A percentile compares a stretch with the other conserved stretches of the same genome.
phyloP scores from a whole-genome alignment of 1,140 invertebrate genomes.

The Bombus sibiricus region DNA sequence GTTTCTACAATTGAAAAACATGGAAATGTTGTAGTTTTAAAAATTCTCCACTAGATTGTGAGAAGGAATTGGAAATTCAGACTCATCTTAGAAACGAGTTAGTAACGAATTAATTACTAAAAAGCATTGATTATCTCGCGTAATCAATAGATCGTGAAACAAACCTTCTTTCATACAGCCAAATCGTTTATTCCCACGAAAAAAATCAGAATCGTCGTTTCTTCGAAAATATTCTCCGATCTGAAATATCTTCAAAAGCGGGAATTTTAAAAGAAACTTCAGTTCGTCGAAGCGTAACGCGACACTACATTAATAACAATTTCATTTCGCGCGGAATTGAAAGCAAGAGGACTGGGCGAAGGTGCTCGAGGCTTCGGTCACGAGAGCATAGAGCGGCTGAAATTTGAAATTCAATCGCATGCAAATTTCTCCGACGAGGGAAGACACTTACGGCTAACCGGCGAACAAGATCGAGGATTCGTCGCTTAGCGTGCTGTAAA shows the following conservation, averaged over 20 bases:
- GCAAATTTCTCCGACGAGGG: slow-evolving; percentile 67
- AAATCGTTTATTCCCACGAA: too few species aligned
- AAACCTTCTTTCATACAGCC: too few species aligned
- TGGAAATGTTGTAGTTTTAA: too few species aligned
- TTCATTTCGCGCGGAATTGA: slow-evolving; percentile 35
- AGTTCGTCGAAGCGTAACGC: not conserved
- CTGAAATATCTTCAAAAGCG: not conserved
- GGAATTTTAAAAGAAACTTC: not conserved
- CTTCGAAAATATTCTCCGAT: too few species aligned
- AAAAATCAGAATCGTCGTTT: too few species aligned
- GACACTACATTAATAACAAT: slow-evolving; percentile 46
- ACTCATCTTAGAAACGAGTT: too few species aligned
- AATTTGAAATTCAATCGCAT: slow-evolving; percentile 79
- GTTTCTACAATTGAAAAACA: too few species aligned
- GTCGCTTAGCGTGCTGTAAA: slow-evolving; percentile 70
- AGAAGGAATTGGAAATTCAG: too few species aligned
- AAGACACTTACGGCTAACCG: slow-evolving; percentile 66
- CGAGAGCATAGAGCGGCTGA: slow-evolving; percentile 55
- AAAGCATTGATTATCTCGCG: too few species aligned
- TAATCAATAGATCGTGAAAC: too few species aligned
- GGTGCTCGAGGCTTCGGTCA: slow-evolving; percentile 58
- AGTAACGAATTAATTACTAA: too few species aligned
- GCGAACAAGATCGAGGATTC: slow-evolving; percentile 71
- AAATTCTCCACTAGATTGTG: too few species aligned
- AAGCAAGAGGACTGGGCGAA: not conserved